Evolutionary conservation across 1,140 invertebrate species (phyloP), one percentile per base, ranked within the genome.

Genomic region (Mycetomoellerius zeteki): DNA sequence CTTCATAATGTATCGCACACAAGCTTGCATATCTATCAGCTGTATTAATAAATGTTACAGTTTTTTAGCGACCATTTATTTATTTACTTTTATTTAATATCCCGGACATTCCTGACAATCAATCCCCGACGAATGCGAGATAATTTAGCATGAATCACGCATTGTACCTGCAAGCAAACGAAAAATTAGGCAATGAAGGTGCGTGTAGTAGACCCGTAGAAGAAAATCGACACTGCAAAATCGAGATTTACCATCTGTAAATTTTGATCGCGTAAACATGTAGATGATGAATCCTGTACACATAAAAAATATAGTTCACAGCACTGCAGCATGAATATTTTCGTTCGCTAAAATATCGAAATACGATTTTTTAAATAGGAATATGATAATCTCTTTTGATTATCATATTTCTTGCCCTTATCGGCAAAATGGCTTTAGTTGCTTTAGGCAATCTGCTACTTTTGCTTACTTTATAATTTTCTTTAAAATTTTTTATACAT

Each of bases 1-100:
- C 27, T 56, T 86, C 84, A 50, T n/a, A 37, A 86, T 88, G 86
- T 90, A 88, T 78, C 73, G 86, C 54, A 89, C 86, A 88, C 72
- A 62, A 30, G 67, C 24, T 85, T 50, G 73, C 65, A 71, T 43
- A 88, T 86, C 85, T 89, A 43, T 43, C 37, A 89, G 85, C 71
- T 93, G 76, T 93, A 87, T 93, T 91, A 93, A 94, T 94, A 94
- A 94, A 94, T 92, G 82, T 90, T 71, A 91, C 87, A 93, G 80
- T 92, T 94, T 92, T 94, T 93, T 89, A 90, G 90, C 85, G 86
- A 86, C 64, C 43, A 91, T 90, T 91, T 89, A 89, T 90, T 88
- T 90, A 81, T 86, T 92, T 90, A 91, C 71, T 88, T 92, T 93
- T 90, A 88, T 91, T 93, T 93, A 88, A 84, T 62, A 43, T 91